Conservation (phyloP, 2,797 vertebrate species). For the Cyprinodon diabolis region DNA sequence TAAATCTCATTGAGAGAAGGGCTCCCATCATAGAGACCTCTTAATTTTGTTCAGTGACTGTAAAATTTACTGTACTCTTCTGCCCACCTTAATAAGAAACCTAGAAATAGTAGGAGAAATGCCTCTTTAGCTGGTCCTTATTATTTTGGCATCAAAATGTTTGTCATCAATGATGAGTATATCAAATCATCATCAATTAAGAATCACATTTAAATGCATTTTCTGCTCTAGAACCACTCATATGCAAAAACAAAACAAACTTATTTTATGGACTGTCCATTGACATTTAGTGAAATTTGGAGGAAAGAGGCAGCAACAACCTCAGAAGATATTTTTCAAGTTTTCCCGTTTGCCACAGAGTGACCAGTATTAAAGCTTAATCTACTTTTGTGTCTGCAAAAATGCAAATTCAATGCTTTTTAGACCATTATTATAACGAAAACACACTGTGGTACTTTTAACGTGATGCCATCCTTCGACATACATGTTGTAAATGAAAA, state of each 20-base stretch:
- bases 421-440: conserved; percentile 42
- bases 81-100: conserved; percentile 34
- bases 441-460: conserved; percentile 31
- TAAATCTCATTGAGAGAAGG: conserved; percentile 47
- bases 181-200: neutral
- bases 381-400: conserved; percentile 57
- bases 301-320: conserved; percentile 58
- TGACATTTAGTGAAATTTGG: conserved; percentile 56
- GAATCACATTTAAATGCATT: neutral
- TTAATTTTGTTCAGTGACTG: conserved; percentile 56
- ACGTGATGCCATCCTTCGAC: conserved; percentile 45
- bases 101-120: conserved; percentile 34
- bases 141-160: conserved; percentile 22
- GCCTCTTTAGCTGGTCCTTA: conserved; percentile 16
- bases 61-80: conserved; percentile 55
- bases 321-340: conserved; percentile 49
- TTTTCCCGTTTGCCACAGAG: conserved; percentile 48
- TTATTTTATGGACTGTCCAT: conserved; percentile 62
- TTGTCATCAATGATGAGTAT: conserved; percentile 12
- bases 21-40: conserved; percentile 58
- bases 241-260: conserved; percentile 26
- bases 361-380: conserved; percentile 49
- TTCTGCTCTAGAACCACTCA: conserved; percentile 26
- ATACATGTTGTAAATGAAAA: conserved; percentile 47
- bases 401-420: conserved; percentile 53